Evolutionary conservation across 2,888 invertebrate species (phyloP), one percentile per base, ranked within the genome.

Genomic region (Entomobrya proxima): DNA sequence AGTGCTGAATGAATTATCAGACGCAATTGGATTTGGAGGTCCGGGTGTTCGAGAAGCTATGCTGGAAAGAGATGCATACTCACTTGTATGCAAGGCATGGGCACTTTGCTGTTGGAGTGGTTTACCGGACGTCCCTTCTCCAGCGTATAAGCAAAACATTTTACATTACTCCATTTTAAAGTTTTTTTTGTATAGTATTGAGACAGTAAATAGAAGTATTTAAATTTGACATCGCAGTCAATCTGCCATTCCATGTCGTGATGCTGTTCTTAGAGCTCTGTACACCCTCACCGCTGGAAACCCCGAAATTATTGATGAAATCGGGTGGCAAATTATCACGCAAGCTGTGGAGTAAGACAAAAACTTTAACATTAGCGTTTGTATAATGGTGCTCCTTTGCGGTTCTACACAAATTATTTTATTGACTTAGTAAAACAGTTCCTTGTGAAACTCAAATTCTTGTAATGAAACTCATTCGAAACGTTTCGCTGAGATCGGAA

Each of bases 401-500:
- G 21, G 7, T 55, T 55, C 15, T 55, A 55, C 7, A 55, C n/a
- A 18, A 40, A 55, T 6, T n/a, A 64, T 7, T 9, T 27, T 64
- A 32, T 44, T 44, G 11, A 5, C 50, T 47, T 76, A 78, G 78
- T n/a, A 64, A 64, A 30, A 64, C 64, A 7, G 32, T 74, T 55
- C 58, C 83, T 27, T 82, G 79, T 27, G 37, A 50, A 21, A 86
- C 86, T 7, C 81, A 85, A 47, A 86, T 87, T 37, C 27, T 80
- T 5, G 86, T 69, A 1, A 50, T 89, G 11, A 85, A 86, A 52
- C 27, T 87, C 9, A 87, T 89, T 61, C 80, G 88, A 18, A 89
- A 89, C 75, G 75, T 89, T 15, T 89, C 87, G 72, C 78, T 86
- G 18, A 86, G 86, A 40, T 88, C 86, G 18, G 89, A 90, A 61